Percentiles rank a stretch among this genome's conserved stretches.
phyloP scores from a whole-genome alignment of 2,113 vertebrate species.

The Azemiops feae region DNA sequence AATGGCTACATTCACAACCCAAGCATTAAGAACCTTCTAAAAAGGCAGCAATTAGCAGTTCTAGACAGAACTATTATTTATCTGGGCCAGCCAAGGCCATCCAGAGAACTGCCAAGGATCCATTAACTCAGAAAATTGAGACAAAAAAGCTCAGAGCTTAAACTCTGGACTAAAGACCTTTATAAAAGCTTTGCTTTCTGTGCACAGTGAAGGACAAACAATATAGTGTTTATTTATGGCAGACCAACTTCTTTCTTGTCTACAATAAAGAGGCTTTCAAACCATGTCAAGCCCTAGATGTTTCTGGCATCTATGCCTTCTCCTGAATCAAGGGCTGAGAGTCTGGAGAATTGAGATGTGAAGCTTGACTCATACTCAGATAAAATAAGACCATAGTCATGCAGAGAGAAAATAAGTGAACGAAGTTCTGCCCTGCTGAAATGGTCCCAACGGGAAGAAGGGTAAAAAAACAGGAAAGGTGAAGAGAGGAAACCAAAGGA shows the following conservation, averaged over 20 bases:
- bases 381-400: not conserved
- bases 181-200: not conserved
- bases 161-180: not conserved
- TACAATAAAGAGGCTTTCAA: not conserved
- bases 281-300: not conserved
- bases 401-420: not conserved
- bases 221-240: not conserved
- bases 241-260: not conserved
- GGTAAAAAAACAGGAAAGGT: not conserved
- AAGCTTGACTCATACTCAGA: not conserved
- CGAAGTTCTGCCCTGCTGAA: not conserved
- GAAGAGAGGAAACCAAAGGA: not conserved
- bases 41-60: not conserved
- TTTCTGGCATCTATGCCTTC: not conserved
- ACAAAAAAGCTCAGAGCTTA: not conserved
- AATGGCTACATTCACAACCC: not conserved
- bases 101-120: not conserved
- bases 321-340: not conserved
- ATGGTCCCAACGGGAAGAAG: not conserved
- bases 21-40: not conserved
- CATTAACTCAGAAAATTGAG: not conserved
- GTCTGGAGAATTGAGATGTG: not conserved
- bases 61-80: not conserved
- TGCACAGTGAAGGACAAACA: not conserved
- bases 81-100: not conserved